A percentile compares a stretch with the other conserved stretches of the same genome.
phyloP scores from a whole-genome alignment of 2,113 vertebrate species.

The Phyllostomus hastatus region DNA sequence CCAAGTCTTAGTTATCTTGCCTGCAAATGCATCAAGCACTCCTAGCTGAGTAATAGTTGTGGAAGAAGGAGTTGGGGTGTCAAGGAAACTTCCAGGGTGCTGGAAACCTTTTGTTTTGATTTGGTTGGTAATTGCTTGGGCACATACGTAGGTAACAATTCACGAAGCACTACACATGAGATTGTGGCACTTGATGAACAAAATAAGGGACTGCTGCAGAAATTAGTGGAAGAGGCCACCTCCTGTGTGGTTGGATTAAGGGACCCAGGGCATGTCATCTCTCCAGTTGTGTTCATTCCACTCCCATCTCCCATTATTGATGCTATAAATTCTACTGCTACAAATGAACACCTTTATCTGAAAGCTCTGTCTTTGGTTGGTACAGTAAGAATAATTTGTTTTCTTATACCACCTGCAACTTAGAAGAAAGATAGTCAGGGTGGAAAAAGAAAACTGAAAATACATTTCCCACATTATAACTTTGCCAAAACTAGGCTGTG shows the following conservation, averaged over 20 bases:
- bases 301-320: not conserved
- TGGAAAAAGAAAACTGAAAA: not conserved
- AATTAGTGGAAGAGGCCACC: not conserved
- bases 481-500: not conserved
- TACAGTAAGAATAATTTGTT: not conserved
- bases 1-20: not conserved
- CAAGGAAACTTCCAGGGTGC: not conserved
- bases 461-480: not conserved
- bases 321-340: not conserved
- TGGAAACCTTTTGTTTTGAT: not conserved
- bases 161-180: not conserved
- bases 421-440: too few relatives aligned
- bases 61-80: not conserved
- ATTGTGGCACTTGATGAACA: fast-evolving
- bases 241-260: too few relatives aligned
- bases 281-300: not conserved
- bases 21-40: not conserved
- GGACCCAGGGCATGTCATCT: not conserved
- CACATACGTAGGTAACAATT: fast-evolving
- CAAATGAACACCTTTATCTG: fast-evolving
- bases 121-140: not conserved
- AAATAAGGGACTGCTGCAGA: not conserved
- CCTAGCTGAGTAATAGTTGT: not conserved
- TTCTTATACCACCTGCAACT: not conserved
- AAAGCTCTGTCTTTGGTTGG: not conserved